Base-by-base conservation (phyloP, 2,797 vertebrate genomes). In the Threskiornis aethiopicus region DNA sequence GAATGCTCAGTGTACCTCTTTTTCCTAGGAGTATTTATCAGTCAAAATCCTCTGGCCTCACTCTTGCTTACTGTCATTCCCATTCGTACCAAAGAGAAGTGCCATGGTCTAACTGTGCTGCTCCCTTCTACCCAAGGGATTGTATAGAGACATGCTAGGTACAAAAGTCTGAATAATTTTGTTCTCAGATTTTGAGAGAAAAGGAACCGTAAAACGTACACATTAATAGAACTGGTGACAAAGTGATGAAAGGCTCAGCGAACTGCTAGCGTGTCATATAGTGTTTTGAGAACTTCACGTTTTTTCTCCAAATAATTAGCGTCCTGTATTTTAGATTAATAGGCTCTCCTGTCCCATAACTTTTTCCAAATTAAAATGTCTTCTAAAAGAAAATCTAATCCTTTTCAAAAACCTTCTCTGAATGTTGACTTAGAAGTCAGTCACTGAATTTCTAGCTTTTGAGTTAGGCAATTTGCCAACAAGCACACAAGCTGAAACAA, bases 341-440 rank as follows among this genome's bases (percentile, higher is more conserved):
- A 85, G 39, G 6, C 1, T 92, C 9, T 81, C 20, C 11, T 75
- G 28, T 84, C 35, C 67, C 58, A 58, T 91, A 89, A 81, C 25
- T 42, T 92, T 77, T 92, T 72, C 44, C 29, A 90, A 89, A 94
- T 87, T 51, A 89, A 84, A 85, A 80, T 80, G 39, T 5, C 37
- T 89, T 95, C 81, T 52, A 71, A 57, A 89, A 84, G 71, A 80
- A 93, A 87, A 90, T 62, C 37, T 77, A 86, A 69, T 85, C 47
- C 14, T 80, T 95, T 89, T 75, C 42, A 83, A 83, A 95, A 44
- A 25, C 25, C 16, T 81, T 86, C 47, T 84, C 58, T 88, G 29
- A 89, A 87, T 71, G 71, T 77, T 96, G 79, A 72, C 41, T 80
- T 75, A 62, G 41, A 87, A 81, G 62, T 82, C 57, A 47, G 71